Evolutionary conservation across 2,888 invertebrate genomes (phyloP), one percentile per base, ranked within the genome.

Genomic region (Cheilosia vulpina): DNA sequence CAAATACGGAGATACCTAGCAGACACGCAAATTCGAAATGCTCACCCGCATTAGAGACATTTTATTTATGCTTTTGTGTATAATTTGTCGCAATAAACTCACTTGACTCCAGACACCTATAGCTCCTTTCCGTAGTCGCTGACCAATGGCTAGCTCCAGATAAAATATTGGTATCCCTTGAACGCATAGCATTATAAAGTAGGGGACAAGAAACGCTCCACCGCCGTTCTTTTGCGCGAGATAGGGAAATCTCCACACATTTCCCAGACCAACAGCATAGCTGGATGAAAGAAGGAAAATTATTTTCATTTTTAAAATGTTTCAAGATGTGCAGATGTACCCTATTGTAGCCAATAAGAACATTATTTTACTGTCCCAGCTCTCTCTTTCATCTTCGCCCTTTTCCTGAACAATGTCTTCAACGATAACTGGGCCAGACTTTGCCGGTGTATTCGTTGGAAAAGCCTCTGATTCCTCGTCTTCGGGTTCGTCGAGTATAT

Each of bases 111-210:
- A 98, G 1, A 98, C 98, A 0, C 98, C 98, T 71, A 98, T 97
- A 19, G 98, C 97, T 15, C 98, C 98, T 92, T 98, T 98, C 88
- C 98, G 94, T 91, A 99, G 93, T 82, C 98, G 93, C 93, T 99
- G 98, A 1, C 98, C 99, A 83, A 99, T 97, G 1, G 98, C 98
- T 90, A 99, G 93, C 93, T 99, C 99, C 91, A 99, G 94, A 91
- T 98, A 98, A 93, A 99, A 98, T 90, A 99, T 97, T 0, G 98
- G 99, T 89, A 99, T 97, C 0, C 98, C 99, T 91, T 98, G 98
- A 87, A 98, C 95, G 27, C 96, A 96, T 90, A 98, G 92, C 98
- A 98, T 98, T 87, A 98, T 96, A 90, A 98, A 96, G 93, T 98
- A 99, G 0, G 98, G 98, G 88, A 99, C 98, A 84, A 99, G 93